Evolutionary conservation across 2,797 vertebrate genomes (phyloP).

Genomic region (Anas bernieri): DNA sequence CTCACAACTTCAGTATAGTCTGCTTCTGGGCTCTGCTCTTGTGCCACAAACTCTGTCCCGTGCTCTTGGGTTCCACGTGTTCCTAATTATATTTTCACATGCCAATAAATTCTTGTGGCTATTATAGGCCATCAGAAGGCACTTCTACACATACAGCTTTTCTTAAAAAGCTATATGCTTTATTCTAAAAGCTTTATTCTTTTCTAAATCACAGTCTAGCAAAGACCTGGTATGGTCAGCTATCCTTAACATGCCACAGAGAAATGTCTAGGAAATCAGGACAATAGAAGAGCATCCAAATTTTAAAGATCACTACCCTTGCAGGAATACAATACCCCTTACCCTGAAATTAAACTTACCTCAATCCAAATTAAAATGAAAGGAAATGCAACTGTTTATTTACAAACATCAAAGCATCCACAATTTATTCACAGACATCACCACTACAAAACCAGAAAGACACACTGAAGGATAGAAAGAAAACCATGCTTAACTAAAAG

Average conservation of each 20-base stretch:
- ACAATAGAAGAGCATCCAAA: background rate
- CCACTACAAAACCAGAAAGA: background rate
- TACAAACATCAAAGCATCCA: background rate
- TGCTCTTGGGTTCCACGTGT: background rate
- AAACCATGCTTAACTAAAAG: background rate
- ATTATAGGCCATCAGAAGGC: slow-evolving; percentile 13
- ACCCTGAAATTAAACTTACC: background rate
- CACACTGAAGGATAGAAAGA: background rate
- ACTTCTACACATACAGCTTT: background rate
- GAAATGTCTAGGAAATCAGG: background rate
- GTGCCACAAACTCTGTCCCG: background rate
- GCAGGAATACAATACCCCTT: background rate
- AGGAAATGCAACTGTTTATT: background rate
- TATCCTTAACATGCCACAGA: background rate
- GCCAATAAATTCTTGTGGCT: background rate
- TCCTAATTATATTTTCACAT: slow-evolving; percentile 32
- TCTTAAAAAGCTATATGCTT: too few species aligned
- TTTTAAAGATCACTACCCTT: background rate
- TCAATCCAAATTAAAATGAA: background rate
- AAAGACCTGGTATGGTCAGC: background rate
- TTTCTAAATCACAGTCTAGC: slow-evolving; percentile 19
- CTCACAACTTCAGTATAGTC: background rate
- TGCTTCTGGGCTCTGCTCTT: background rate
- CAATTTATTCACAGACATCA: background rate
- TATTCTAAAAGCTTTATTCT: background rate